phyloP scores from a whole-genome alignment of 2,113 vertebrate species.

The Serilophus lunatus region DNA sequence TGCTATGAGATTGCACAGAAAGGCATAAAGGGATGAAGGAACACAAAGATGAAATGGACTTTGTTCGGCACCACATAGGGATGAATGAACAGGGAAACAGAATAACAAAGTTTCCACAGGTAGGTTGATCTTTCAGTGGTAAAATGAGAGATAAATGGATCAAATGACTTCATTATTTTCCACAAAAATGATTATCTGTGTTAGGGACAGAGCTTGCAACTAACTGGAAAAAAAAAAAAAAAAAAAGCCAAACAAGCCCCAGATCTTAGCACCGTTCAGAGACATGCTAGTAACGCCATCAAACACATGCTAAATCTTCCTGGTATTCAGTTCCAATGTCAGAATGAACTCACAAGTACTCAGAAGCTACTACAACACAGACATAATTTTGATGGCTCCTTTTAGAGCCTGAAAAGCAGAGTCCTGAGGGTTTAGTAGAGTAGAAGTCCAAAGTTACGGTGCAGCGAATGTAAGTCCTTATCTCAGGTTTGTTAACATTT shows the following conservation, averaged over 20 bases:
- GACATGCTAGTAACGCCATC: neutral
- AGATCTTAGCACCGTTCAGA: neutral
- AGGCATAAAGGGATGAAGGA: neutral
- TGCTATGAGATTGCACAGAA: neutral
- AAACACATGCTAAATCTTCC: neutral
- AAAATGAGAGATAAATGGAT: neutral
- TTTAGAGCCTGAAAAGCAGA: neutral
- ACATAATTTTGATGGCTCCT: neutral
- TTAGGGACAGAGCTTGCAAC: neutral
- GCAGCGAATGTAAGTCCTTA: neutral
- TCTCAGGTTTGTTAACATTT: neutral
- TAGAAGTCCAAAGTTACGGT: neutral
- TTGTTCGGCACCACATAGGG: neutral
- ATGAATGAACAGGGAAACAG: neutral
- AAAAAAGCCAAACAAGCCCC: neutral
- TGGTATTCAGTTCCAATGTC: neutral
- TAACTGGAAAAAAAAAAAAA: neutral
- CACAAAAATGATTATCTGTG: neutral
- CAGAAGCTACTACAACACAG: neutral
- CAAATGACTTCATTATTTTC: neutral
- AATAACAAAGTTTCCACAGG: neutral
- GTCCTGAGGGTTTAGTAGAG: neutral
- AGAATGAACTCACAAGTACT: neutral
- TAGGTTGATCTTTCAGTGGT: neutral
- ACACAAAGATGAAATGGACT: neutral